Base-by-base conservation (phyloP, 2,888 invertebrate genomes). In the Meiosimyza platycephala region DNA sequence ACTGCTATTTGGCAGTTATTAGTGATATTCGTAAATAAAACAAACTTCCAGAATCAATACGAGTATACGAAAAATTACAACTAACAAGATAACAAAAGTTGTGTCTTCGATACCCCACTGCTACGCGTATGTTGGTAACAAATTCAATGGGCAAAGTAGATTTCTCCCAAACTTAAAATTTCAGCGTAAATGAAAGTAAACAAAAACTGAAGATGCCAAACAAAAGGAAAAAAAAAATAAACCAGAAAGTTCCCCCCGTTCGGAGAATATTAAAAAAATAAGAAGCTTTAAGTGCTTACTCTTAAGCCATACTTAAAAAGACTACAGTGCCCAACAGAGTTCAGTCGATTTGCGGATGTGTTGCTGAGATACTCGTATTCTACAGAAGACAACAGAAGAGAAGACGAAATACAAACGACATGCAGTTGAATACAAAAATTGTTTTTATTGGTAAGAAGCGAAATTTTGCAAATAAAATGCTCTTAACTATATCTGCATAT, bases 341-440 rank as follows among this genome's bases (percentile, higher is more conserved):
- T 71, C 71, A 71, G 71, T 71, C 59, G 51, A 51, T 13, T 40
- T 33, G 57, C 51, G 33, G 33, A 71, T 71, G 64, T 48, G 50
- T 63, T 54, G 59, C 52, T 51, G 71, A 51, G 16, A 51, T 28
- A 67, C 40, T 65, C 15, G 52, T 52, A 40, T 40, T 40, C 40
- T 40, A 9, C 40, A 9, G 9, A 40, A 40, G 40, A 40, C 4
- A 28, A n/a, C 18, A 22, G 51, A n/a, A 11, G 66, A 65, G 54
- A 51, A 13, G 18, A 28, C 48, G 48, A 2, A 63, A 48, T 50
- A 6, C 22, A 63, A 50, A 15, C 9, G 3, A 15, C 15, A 70
- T 70, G 70, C 51, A 70, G 47, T 33, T 70, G 47, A 15, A 40
- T 40, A 67, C 15, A 16, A 54, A n/a, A 4, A n/a, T 70, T 33